These are phyloP conservation scores for Pyrgilauda ruficollis DNA, from an alignment of 2,113 vertebrate genomes.

Conservation along the genomic window DNA sequence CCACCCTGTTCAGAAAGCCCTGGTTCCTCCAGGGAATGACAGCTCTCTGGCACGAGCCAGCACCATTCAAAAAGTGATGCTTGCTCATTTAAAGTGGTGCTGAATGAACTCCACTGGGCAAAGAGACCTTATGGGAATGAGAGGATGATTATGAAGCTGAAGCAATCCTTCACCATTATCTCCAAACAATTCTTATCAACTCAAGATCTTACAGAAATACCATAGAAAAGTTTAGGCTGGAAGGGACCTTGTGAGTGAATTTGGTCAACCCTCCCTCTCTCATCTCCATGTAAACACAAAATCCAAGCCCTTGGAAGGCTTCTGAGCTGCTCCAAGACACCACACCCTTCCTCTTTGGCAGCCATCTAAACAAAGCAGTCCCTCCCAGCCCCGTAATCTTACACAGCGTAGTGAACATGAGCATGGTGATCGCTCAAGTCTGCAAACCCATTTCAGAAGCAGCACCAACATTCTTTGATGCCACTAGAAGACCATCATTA, in stretches of 20 bases:
- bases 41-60: background rate
- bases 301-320: background rate
- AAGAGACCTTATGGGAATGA: background rate
- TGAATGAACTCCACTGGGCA: background rate
- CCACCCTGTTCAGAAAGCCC: background rate
- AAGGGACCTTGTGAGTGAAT: background rate
- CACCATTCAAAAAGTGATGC: background rate
- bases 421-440: background rate
- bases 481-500: background rate
- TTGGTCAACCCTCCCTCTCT: background rate
- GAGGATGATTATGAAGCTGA: background rate
- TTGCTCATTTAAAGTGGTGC: background rate
- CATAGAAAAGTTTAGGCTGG: background rate
- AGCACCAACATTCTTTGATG: background rate
- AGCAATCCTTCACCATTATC: background rate
- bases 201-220: background rate
- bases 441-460: background rate
- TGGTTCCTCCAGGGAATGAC: background rate
- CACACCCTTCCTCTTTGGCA: background rate
- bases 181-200: background rate
- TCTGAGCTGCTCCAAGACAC: background rate
- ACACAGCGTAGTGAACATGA: fast-evolving
- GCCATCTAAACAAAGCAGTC: fast-evolving
- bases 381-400: background rate
- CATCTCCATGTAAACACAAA: background rate